These are phyloP conservation scores for Halesus radiatus DNA, from an alignment of 1,140 invertebrate species.

Conservation along the genomic window DNA sequence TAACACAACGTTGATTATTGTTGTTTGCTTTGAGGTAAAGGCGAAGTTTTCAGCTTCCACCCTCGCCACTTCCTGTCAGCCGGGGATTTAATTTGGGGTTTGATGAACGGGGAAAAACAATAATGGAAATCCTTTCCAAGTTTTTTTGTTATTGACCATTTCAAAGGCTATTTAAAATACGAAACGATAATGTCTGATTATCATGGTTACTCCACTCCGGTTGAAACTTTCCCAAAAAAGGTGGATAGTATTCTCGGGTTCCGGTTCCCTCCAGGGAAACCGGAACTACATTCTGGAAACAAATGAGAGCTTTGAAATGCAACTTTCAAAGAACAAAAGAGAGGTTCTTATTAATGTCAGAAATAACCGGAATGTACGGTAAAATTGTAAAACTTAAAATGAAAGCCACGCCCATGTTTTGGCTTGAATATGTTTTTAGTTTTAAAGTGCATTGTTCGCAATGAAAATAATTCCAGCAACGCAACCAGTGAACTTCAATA, in stretches of 20 bases:
- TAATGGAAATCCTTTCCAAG: too few relatives aligned
- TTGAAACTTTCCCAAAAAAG: not conserved
- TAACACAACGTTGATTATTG: too few relatives aligned
- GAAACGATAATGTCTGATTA: too few relatives aligned
- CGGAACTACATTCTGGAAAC: constrained; percentile 23
- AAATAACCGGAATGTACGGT: constrained; percentile 14
- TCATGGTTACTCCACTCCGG: not conserved
- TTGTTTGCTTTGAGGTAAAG: too few relatives aligned
- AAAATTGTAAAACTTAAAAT: constrained; percentile 19
- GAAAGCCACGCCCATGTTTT: not conserved
- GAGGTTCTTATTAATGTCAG: constrained; percentile 33
- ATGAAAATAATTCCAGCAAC: too few relatives aligned
- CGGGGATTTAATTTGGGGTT: too few relatives aligned
- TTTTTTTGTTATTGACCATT: too few relatives aligned
- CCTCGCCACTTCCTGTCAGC: too few relatives aligned
- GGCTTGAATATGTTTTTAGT: constrained; percentile 15
- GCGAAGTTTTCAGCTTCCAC: too few relatives aligned
- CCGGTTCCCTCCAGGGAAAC: constrained; percentile 12
- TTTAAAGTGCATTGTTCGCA: not conserved
- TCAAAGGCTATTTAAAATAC: too few relatives aligned
- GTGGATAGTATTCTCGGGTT: constrained; percentile 27
- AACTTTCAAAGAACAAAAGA: constrained; percentile 32
- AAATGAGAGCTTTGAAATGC: constrained; percentile 38
- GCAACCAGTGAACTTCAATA: too few relatives aligned
- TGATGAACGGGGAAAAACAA: too few relatives aligned